Conservation (phyloP, 2,113 vertebrate genomes). For the Nothocercus nigrocapillus region DNA sequence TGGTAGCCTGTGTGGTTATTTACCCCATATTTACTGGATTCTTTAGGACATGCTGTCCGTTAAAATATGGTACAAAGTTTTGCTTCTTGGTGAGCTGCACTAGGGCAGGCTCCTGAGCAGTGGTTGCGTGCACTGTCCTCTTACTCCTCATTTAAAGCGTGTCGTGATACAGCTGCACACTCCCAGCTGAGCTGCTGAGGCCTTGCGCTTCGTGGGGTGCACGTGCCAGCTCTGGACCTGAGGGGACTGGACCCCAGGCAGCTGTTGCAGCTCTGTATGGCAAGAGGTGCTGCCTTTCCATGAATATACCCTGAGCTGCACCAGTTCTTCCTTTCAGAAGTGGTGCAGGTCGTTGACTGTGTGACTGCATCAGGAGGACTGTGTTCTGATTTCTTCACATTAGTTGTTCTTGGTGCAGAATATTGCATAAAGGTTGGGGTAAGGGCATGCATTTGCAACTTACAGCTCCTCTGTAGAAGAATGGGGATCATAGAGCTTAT, state of each 20-base stretch:
- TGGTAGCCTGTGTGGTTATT: neutral
- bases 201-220: neutral
- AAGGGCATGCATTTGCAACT: neutral
- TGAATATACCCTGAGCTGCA: neutral
- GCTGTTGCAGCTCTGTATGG: neutral
- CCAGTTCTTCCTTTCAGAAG: neutral
- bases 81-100: neutral
- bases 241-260: accelerated
- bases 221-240: neutral
- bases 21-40: neutral
- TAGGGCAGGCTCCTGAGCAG: neutral
- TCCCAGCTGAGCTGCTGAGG: neutral
- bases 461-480: neutral
- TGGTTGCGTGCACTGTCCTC: neutral
- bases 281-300: neutral
- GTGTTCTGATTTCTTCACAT: neutral
- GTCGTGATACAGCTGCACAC: neutral
- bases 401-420: neutral
- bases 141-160: neutral
- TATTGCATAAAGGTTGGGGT: neutral
- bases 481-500: accelerated
- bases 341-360: neutral
- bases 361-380: neutral
- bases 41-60: neutral
- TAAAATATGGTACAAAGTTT: neutral